Evolutionary conservation across 2,797 vertebrate species (phyloP), one percentile per base, ranked within the genome.

Genomic region (Cuculus canorus): DNA sequence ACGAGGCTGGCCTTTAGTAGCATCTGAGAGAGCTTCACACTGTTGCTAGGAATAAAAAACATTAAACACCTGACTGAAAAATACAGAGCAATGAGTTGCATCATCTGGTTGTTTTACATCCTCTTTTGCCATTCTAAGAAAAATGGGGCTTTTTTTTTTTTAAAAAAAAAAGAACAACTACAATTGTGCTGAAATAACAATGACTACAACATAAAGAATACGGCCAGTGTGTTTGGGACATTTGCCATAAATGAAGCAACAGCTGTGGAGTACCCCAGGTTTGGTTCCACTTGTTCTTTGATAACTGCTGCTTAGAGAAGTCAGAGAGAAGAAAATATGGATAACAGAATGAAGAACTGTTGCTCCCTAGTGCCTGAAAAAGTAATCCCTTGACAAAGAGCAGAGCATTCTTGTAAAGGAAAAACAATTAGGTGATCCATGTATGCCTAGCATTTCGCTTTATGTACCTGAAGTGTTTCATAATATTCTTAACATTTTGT

Each of bases 361-460:
- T 96, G 86, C 83, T 94, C 95, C 61, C 86, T 85, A 88, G 90
- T 88, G 86, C 81, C 60, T 91, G 32, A 64, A 82, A 54, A 33
- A 68, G 88, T 33, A 88, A 85, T 63, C 79, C 79, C 78, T 75
- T 68, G 61, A 27, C 64, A 60, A 28, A 50, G 54, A 72, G 21
- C 23, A 68, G 39, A 78, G 41, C 27, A 7, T 41, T 48, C 60
- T 30, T 35, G 19, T 8, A 66, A 84, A 91, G 30, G 47, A 70
- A 79, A 84, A 94, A 37, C 68, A 82, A 73, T 68, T 41, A 73
- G 24, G 33, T 18, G 33, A 78, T 68, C 71, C 68, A 5, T 11
- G 25, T 69, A 48, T 52, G 65, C 57, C 7, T 28, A 82, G 35
- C 24, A 54, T 82, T 86, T 71, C 43, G 56, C 54, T 93, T 53